Percentiles rank a stretch among this genome's conserved stretches.
Evolutionary conservation across 2,113 vertebrate genomes (phyloP).

Genomic region (Apaloderma vittatum): DNA sequence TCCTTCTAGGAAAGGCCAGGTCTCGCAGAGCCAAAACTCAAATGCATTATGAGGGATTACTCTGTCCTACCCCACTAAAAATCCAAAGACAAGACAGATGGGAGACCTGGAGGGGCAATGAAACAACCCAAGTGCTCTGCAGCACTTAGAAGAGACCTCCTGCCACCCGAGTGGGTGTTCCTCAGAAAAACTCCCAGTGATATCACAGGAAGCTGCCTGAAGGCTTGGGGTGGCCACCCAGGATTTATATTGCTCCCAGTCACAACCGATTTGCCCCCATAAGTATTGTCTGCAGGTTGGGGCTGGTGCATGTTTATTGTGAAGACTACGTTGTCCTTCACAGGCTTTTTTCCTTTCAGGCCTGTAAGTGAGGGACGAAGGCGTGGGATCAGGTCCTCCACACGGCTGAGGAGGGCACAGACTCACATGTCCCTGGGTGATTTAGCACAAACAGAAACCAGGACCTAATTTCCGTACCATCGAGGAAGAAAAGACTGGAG

Average conservation of each 20-base stretch:
- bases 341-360: not conserved
- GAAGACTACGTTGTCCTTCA: not conserved
- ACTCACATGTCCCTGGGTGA: not conserved
- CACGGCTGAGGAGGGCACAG: not conserved
- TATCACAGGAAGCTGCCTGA: not conserved
- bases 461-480: fast-evolving
- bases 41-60: not conserved
- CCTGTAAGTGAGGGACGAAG: not conserved
- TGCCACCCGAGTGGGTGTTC: not conserved
- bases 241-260: not conserved
- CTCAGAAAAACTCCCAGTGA: not conserved
- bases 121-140: not conserved
- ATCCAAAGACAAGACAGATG: not conserved
- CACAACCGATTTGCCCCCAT: not conserved
- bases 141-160: not conserved
- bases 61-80: not conserved
- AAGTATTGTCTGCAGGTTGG: not conserved
- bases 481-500: not conserved
- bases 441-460: not conserved
- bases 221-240: not conserved
- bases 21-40: not conserved
- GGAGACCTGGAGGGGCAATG: fast-evolving
- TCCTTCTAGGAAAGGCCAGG: not conserved
- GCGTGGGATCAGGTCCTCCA: not conserved
- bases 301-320: not conserved